A percentile compares a stretch with the other conserved stretches of the same genome.
Evolutionary conservation across 2,113 vertebrate species (phyloP).

Genomic region (Balaeniceps rex): DNA sequence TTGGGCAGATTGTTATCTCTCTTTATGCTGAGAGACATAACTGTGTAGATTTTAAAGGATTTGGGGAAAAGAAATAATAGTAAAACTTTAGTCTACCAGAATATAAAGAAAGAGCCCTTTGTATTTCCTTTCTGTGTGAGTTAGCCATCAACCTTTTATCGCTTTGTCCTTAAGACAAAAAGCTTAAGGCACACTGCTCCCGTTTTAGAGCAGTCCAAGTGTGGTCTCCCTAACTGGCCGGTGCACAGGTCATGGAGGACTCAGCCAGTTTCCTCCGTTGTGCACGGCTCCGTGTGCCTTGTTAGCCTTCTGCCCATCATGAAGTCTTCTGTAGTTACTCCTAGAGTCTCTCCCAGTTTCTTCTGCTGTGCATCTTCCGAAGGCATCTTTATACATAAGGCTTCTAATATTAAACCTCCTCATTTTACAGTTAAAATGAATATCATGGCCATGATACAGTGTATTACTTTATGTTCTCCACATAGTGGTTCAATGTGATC

Average conservation of each 20-base stretch:
- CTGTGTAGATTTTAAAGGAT: neutral
- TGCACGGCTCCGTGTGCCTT: neutral
- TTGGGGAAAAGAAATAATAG: neutral
- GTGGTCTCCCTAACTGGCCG: neutral
- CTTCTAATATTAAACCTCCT: neutral
- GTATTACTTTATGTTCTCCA: neutral
- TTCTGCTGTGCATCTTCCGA: neutral
- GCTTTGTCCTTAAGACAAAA: neutral
- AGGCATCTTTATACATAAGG: neutral
- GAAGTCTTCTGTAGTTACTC: neutral
- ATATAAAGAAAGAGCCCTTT: neutral
- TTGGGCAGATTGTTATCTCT: neutral
- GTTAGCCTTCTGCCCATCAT: neutral
- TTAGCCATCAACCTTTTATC: neutral
- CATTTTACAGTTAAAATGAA: neutral
- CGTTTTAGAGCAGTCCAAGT: neutral
- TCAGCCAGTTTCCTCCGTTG: accelerated
- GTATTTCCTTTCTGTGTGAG: neutral
- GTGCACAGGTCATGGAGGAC: neutral
- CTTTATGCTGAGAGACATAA: neutral
- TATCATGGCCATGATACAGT: neutral
- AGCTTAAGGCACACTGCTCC: neutral
- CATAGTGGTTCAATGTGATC: neutral
- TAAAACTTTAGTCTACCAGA: neutral
- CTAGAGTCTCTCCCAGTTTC: neutral